Evolutionary conservation across 2,888 invertebrate species (phyloP).

Genomic region (Parnassius glacialis): DNA sequence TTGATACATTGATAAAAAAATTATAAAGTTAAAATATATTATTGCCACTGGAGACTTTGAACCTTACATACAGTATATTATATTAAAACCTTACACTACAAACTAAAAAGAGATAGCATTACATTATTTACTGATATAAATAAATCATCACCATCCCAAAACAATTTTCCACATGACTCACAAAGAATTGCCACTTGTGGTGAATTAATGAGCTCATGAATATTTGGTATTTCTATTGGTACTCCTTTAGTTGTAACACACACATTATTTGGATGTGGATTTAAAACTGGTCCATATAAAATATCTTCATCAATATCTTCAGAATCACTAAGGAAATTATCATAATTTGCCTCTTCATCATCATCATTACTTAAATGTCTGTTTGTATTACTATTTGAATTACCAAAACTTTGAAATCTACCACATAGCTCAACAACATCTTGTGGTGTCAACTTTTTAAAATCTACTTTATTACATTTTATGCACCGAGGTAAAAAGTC

Average conservation of each 20-base stretch:
- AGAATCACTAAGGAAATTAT: conserved; percentile 66
- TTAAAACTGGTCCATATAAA: conserved; percentile 40
- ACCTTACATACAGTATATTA: conserved; percentile 16
- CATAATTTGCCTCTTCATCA: conserved; percentile 55
- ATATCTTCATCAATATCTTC: conserved; percentile 57
- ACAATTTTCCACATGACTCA: conserved; percentile 87
- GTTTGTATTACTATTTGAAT: conserved; percentile 30
- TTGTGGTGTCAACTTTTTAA: conserved; percentile 47
- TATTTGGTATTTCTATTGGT: conserved; percentile 75
- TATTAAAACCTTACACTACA: conserved; percentile 31
- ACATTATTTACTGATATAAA: conserved; percentile 49
- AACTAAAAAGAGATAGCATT: conserved; percentile 37
- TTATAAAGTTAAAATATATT: neutral
- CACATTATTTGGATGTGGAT: conserved; percentile 24
- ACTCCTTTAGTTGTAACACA: conserved; percentile 79
- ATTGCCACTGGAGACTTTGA: conserved; percentile 20
- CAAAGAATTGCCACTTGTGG: conserved; percentile 84
- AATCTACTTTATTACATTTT: conserved; percentile 73
- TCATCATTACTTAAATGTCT: conserved; percentile 44
- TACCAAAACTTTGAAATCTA: conserved; percentile 41
- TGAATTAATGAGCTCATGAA: conserved; percentile 65
- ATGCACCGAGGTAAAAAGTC: conserved; percentile 88
- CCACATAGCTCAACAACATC: conserved; percentile 55
- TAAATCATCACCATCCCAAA: conserved; percentile 82
- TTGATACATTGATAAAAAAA: neutral